Evolutionary conservation across 2,113 vertebrate species (phyloP), one percentile per base, ranked within the genome.

Genomic region (Macroglossus sobrinus): DNA sequence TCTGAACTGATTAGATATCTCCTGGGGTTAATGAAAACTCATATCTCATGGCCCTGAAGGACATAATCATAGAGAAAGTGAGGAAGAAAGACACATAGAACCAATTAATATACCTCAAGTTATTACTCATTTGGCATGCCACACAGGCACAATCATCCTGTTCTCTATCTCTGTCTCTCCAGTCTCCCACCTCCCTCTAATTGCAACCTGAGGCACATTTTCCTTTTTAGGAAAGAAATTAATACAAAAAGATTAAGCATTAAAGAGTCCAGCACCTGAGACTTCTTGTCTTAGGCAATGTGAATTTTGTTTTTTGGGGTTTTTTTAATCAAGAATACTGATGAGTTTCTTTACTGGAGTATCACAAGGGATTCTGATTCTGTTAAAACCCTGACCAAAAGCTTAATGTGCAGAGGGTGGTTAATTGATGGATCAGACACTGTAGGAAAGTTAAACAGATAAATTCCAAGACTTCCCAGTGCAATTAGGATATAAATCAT

Each of bases 361-460:
- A 81, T 80, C 94, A 85, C 45, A 55, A 68, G 72, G 43, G 78
- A 96, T 93, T 96, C 59, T 68, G 59, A 38, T 81, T 88, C 10
- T 81, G 74, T 72, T 93, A 75, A 71, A 96, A 93, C 53, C 35
- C 38, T 89, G 40, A 61, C 47, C 68, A 95, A 89, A 61, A 91
- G 16, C 64, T 47, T 55, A 21, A 26, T 61, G 12, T 81, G 16
- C 50, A 79, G 35, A 74, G 57, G 24, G n/a, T 81, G 38, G 82
- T 76, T 76, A 85, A 86, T 40, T 93, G 91, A 95, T 81, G n/a
- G 66, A 64, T 38, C 80, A 74, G 80, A 81, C 35, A 71, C 47
- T 50, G 33, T 8, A 75, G 76, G 68, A 66, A 96, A 97, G 72
- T 72, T 64, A 97, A 95, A 74, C 40, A 96, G 59, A 4, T 81